Conservation (phyloP, 2,113 vertebrate genomes). For the Progne subis region DNA sequence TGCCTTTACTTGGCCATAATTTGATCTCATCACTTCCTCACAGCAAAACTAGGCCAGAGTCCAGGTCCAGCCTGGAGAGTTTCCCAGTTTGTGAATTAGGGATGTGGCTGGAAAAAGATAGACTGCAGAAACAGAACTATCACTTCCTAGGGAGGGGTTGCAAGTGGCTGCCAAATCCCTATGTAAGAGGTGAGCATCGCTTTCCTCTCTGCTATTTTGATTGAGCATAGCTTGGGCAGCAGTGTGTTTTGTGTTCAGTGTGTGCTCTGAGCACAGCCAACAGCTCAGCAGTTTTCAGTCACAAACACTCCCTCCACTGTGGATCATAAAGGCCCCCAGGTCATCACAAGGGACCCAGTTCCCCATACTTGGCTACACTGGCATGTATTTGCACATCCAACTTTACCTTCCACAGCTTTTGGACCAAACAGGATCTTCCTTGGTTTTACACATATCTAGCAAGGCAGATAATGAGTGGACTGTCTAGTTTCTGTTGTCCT, state of each 20-base stretch:
- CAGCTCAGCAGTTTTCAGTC: background rate
- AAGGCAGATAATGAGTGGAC: background rate
- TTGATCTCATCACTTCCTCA: background rate
- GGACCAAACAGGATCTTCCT: background rate
- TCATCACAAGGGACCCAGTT: background rate
- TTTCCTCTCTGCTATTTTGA: background rate
- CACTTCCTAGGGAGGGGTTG: background rate
- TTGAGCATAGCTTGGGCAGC: background rate
- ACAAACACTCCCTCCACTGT: background rate
- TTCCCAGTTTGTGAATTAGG: background rate
- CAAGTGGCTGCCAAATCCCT: background rate
- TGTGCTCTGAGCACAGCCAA: background rate
- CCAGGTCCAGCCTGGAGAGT: background rate
- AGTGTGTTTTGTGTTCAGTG: background rate
- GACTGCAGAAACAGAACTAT: background rate
- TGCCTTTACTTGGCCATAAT: background rate
- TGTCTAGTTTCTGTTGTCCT: background rate
- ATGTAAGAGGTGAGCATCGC: fast-evolving
- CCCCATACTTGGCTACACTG: background rate
- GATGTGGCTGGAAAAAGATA: background rate
- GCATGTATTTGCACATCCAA: background rate
- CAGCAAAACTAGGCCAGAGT: background rate
- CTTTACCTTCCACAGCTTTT: fast-evolving
- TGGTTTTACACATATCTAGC: background rate
- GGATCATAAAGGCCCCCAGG: background rate